Evolutionary conservation across 2,797 vertebrate genomes (phyloP).

Genomic region (Borostomias antarcticus): DNA sequence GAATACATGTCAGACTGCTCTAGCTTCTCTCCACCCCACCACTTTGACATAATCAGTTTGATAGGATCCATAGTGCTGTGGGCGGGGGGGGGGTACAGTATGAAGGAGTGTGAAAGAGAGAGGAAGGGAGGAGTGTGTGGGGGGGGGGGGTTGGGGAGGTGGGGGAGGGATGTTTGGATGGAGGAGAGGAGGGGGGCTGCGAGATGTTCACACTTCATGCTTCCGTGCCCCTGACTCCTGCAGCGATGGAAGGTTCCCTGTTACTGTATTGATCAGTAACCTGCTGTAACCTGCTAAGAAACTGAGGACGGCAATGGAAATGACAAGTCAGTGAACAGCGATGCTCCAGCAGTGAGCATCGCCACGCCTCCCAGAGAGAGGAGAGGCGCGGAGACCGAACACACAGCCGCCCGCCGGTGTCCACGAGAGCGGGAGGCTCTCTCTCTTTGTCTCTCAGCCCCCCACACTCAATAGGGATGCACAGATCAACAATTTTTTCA

Average conservation of each 20-base stretch:
- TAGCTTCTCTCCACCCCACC: not conserved
- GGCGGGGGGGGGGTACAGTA: not conserved
- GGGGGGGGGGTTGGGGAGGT: not conserved
- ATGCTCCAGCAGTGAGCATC: conserved; percentile 14
- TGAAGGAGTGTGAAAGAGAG: not conserved
- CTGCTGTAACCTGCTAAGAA: conserved; percentile 43
- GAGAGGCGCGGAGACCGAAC: conserved; percentile 17
- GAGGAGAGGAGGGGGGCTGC: not conserved
- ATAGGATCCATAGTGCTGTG: not conserved
- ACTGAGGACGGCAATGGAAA: conserved; percentile 60
- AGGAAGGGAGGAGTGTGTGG: not conserved
- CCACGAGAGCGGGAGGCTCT: too few species aligned
- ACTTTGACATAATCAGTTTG: conserved; percentile 8
- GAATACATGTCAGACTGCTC: not conserved
- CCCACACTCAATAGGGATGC: too few species aligned
- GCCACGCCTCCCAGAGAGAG: conserved; percentile 2
- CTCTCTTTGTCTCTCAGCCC: not conserved
- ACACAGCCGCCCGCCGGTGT: too few species aligned
- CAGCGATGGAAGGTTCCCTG: conserved; percentile 33
- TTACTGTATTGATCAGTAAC: conserved; percentile 64
- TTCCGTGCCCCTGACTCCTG: conserved; percentile 43
- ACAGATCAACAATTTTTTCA: too few species aligned
- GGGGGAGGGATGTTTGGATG: not conserved
- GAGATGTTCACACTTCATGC: conserved; percentile 55
- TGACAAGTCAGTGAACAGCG: conserved; percentile 58